Percentiles rank a stretch among this genome's conserved stretches.
Evolutionary conservation across 2,797 vertebrate genomes (phyloP).

Genomic region (Mus spretus): DNA sequence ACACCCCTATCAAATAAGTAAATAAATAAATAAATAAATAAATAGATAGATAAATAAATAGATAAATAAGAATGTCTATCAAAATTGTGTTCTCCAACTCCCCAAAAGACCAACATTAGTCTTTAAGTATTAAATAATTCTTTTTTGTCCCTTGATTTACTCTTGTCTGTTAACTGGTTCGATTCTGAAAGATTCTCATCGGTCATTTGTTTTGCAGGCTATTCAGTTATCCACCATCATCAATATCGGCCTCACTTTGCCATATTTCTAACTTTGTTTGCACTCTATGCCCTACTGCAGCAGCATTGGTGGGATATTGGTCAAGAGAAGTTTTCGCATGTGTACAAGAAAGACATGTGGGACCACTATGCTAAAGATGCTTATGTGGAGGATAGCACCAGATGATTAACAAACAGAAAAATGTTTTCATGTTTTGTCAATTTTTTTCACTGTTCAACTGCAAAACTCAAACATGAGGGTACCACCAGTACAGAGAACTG

Average conservation of each 20-base stretch:
- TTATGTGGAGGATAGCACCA: background rate
- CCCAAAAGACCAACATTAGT: background rate
- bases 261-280: constrained; percentile 39
- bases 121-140: background rate
- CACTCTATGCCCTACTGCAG: background rate
- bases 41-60: background rate
- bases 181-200: background rate
- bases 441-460: constrained; percentile 9
- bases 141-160: constrained; percentile 12
- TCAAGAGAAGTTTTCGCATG: background rate
- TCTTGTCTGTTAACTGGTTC: background rate
- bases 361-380: background rate
- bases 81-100: background rate
- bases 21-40: background rate
- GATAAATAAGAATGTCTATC: background rate
- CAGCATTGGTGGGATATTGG: background rate
- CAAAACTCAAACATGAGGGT: background rate
- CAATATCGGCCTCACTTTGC: background rate
- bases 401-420: background rate
- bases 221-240: background rate
- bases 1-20: no score
- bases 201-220: background rate
- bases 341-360: background rate
- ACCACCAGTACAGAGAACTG: background rate
- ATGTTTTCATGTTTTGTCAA: constrained; percentile 29